These are phyloP conservation scores for Ctenochaetus hawaiiensis DNA, from an alignment of 2,797 vertebrate genomes.

Conservation along the genomic window DNA sequence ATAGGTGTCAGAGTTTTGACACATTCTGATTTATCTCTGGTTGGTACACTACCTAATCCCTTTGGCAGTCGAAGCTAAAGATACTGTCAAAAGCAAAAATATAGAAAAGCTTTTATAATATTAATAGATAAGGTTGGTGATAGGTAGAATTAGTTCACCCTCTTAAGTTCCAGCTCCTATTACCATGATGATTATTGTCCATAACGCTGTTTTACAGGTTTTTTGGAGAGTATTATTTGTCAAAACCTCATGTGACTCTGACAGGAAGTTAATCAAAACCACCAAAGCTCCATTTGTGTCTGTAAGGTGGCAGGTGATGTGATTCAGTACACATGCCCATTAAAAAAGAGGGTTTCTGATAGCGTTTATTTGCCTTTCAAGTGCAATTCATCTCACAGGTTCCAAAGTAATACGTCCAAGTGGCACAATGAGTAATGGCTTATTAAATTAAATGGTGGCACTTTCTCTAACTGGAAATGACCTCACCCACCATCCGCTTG, in stretches of 20 bases:
- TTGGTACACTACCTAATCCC: not conserved
- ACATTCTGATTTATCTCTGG: not conserved
- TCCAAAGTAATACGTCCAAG: slow-evolving; percentile 33
- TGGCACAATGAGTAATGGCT: slow-evolving; percentile 61
- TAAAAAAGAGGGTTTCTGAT: slow-evolving; percentile 61
- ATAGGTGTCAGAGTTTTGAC: not conserved
- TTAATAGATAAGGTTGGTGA: not conserved
- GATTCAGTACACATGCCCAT: slow-evolving; percentile 58
- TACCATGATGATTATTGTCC: slow-evolving; percentile 8
- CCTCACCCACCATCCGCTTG: slow-evolving; percentile 47
- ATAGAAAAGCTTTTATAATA: not conserved
- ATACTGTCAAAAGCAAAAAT: not conserved
- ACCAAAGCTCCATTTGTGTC: slow-evolving; percentile 44
- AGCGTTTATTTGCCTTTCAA: slow-evolving; percentile 70
- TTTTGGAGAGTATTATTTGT: slow-evolving; percentile 12
- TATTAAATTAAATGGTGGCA: slow-evolving; percentile 70
- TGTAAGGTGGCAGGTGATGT: slow-evolving; percentile 24
- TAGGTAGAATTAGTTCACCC: not conserved
- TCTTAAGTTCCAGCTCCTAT: not conserved
- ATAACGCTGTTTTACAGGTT: not conserved
- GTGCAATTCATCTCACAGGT: slow-evolving; percentile 61
- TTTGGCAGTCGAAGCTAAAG: not conserved
- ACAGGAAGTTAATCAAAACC: slow-evolving; percentile 10
- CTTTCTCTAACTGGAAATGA: slow-evolving; percentile 58
- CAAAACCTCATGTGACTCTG: slow-evolving; percentile 8